Base-by-base conservation (phyloP, 2,797 vertebrate species). In the Cyprinodon diabolis region DNA sequence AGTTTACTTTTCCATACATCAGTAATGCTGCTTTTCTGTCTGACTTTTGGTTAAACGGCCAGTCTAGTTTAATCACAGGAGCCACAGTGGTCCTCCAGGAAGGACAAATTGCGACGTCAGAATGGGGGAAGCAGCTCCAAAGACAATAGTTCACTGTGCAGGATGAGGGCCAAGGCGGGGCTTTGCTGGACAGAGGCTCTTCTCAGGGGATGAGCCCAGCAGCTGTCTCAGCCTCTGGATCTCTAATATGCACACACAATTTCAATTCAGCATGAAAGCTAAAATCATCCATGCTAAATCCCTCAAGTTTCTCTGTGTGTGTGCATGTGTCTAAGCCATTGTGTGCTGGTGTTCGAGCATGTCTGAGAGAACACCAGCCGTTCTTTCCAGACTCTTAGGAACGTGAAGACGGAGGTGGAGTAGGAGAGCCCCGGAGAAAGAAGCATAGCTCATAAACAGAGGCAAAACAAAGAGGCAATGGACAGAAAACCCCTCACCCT, bases 61-160 rank as follows among this genome's bases (percentile, higher is more conserved):
- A 48, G 60, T 74, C 78, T 65, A 74, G 80, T 81, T 91, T 87
- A 40, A 85, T 48, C 83, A 83, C 83, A 85, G 69, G 79, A 84
- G 84, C 77, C 83, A 75, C 89, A 77, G 76, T 79, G 74, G 75
- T 56, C 66, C 77, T 73, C 83, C 67, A 68, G 81, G 77, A 86
- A 88, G 86, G 89, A 93, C 90, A 86, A 87, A 86, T 84, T 77
- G 88, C 95, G 94, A 95, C 92, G 91, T 94, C 94, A 94, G 83
- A 89, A 88, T 84, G 80, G 12, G 14, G 80, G 84, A 89, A 91
- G 86, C 84, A 88, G 82, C 69, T 9, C 66, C 63, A 72, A 66
- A 89, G 88, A 95, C 95, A 95, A 95, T 93, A 84, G 88, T 77
- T 84, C 86, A 90, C 91, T 94, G 93, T 95, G 91, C 79, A 11